Evolutionary conservation across 2,888 invertebrate genomes (phyloP).

Genomic region (Chloromyia formosa): DNA sequence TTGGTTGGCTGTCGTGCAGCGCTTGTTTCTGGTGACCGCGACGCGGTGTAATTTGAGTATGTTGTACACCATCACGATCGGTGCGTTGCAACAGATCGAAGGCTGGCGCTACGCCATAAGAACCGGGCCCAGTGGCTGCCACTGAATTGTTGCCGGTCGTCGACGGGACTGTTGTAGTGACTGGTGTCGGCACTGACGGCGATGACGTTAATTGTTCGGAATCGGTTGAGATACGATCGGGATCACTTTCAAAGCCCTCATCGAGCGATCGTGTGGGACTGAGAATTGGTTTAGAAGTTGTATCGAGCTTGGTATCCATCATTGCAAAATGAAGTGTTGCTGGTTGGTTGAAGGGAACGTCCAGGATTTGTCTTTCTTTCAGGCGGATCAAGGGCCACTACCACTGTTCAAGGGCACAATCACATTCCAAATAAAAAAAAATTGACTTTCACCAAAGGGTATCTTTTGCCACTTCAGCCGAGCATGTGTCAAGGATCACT

Average conservation of each 20-base stretch:
- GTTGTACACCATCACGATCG: conserved; percentile 55
- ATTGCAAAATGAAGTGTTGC: background rate
- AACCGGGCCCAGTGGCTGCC: conserved; percentile 23
- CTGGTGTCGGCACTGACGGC: conserved; percentile 52
- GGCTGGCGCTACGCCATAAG: conserved; percentile 45
- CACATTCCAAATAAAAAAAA: background rate
- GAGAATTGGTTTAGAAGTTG: conserved; percentile 63
- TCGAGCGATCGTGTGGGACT: conserved; percentile 65
- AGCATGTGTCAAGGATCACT: no score
- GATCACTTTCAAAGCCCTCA: conserved; percentile 65
- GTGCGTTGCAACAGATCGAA: conserved; percentile 54
- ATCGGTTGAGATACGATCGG: conserved; percentile 65
- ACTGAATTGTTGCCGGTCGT: background rate
- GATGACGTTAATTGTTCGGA: conserved; percentile 58
- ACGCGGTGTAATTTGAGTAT: conserved; percentile 61
- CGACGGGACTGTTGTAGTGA: conserved; percentile 40
- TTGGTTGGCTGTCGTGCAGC: conserved; percentile 44
- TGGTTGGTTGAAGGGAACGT: no score
- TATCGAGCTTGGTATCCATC: conserved; percentile 59
- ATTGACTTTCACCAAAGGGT: no score
- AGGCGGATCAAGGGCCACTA: background rate
- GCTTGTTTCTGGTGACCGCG: conserved; percentile 44
- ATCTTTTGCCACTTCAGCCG: no score
- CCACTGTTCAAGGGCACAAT: background rate
- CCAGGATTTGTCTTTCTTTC: background rate